phyloP scores from a whole-genome alignment of 2,888 invertebrate species.

The Nomada ferruginata region DNA sequence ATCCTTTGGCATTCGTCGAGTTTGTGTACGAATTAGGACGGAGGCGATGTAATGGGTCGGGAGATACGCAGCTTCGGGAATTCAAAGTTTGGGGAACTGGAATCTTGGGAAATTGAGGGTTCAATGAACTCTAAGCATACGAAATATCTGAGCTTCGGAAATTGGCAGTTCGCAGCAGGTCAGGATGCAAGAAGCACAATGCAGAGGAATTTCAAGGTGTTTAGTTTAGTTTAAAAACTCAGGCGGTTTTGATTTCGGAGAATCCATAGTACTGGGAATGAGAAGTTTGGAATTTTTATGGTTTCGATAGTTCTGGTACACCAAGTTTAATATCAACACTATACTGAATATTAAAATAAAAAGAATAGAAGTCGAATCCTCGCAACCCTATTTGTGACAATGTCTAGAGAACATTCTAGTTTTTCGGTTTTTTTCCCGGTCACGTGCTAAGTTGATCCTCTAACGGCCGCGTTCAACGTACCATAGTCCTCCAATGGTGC shows the following conservation, averaged over 20 bases:
- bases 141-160: neutral
- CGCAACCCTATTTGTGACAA: no score
- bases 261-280: no score
- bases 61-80: neutral
- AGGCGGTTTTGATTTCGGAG: neutral
- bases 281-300: no score
- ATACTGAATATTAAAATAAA: no score
- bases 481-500: constrained; percentile 46
- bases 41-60: neutral
- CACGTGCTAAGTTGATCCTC: constrained; percentile 67
- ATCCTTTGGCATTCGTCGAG: neutral
- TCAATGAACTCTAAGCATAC: neutral
- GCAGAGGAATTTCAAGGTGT: no score
- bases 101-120: neutral
- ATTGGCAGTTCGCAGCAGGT: neutral
- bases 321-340: no score
- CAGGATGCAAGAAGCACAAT: no score
- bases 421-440: constrained; percentile 36
- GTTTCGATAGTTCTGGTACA: no score
- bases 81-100: neutral
- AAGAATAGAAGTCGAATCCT: no score
- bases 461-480: constrained; percentile 65
- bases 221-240: neutral
- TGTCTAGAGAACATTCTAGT: no score
- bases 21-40: neutral